Evolutionary conservation across 2,113 vertebrate genomes (phyloP).

Genomic region (Larimichthys polyactis): DNA sequence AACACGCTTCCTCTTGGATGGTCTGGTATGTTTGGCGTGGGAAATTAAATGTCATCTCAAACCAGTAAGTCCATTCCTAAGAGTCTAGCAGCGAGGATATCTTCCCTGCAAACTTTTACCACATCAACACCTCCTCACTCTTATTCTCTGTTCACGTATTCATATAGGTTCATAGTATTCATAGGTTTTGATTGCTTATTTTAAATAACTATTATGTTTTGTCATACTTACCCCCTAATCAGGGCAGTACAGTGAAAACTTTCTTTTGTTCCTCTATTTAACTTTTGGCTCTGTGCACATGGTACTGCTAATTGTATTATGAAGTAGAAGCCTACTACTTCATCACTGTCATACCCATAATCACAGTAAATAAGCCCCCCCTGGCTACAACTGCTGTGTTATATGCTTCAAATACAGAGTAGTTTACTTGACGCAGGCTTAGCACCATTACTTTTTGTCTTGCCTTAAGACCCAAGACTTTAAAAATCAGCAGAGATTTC

Average conservation of each 20-base stretch:
- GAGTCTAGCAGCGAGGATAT: neutral
- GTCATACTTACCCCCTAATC: neutral
- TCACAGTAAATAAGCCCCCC: slow-evolving; percentile 6
- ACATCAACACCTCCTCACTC: neutral
- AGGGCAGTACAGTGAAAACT: neutral
- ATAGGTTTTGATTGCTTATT: neutral
- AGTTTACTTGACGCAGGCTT: neutral
- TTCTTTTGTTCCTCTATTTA: neutral
- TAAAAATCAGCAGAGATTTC: slow-evolving; percentile 20
- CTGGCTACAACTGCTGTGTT: slow-evolving; percentile 12
- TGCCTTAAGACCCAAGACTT: neutral
- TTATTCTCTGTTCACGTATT: neutral
- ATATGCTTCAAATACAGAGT: slow-evolving; percentile 1
- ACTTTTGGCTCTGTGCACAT: neutral
- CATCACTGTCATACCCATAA: slow-evolving; percentile 40
- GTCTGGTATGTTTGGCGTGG: slow-evolving; percentile 11
- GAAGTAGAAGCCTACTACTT: neutral
- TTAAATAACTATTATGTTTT: slow-evolving; percentile 25
- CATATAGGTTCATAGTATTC: neutral
- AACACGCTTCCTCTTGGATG: neutral
- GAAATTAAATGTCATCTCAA: slow-evolving; percentile 42
- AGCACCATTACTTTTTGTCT: slow-evolving; percentile 1
- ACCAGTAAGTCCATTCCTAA: slow-evolving; percentile 24
- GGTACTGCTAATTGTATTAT: slow-evolving; percentile 3
- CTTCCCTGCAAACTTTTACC: neutral